Evolutionary conservation across 2,797 vertebrate genomes (phyloP).

Genomic region (Meriones psammophilus): DNA sequence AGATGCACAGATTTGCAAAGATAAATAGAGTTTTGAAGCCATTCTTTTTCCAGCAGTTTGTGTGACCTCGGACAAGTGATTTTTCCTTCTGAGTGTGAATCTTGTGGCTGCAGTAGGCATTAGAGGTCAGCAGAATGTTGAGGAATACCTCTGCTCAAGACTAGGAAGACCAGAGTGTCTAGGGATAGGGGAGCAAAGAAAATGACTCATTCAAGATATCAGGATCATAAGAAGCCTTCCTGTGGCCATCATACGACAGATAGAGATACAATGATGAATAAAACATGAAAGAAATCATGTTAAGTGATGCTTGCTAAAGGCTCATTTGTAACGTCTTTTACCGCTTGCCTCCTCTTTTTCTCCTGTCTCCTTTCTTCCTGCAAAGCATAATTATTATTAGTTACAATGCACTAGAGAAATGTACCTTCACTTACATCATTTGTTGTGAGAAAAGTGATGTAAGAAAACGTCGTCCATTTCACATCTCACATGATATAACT

Average conservation of each 20-base stretch:
- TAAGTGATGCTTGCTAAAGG: neutral
- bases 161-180: neutral
- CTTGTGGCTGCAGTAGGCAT: neutral
- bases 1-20: neutral
- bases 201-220: conserved; percentile 6
- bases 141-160: neutral
- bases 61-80: neutral
- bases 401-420: neutral
- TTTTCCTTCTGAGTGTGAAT: neutral
- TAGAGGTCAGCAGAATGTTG: neutral
- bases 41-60: neutral
- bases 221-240: conserved; percentile 4
- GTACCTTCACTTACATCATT: neutral
- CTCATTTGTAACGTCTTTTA: neutral
- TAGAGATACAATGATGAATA: conserved; percentile 9
- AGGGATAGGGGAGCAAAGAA: neutral
- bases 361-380: neutral
- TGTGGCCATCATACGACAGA: neutral
- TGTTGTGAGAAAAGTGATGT: neutral
- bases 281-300: neutral
- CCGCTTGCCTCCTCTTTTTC: neutral
- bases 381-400: neutral
- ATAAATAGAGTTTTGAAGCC: neutral
- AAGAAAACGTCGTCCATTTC: neutral
- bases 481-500: neutral